Conservation (phyloP, 2,797 vertebrate genomes). For the Rhabdomys pumilio region DNA sequence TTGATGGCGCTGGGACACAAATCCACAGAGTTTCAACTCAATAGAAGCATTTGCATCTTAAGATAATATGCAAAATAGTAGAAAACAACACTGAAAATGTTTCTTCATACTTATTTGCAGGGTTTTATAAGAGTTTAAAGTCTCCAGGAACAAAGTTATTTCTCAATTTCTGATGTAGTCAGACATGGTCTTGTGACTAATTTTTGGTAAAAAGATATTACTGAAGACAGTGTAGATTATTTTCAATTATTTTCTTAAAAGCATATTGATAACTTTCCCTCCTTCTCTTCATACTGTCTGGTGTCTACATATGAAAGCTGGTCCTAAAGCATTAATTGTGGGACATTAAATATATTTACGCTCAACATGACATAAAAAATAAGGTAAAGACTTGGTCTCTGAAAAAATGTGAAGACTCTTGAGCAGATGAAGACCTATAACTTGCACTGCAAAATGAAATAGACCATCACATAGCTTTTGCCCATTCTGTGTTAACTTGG, state of each 20-base stretch:
- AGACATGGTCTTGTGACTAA: not conserved
- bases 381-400: not conserved
- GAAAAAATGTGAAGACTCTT: not conserved
- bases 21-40: constrained; percentile 13
- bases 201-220: not conserved
- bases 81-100: not conserved
- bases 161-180: not conserved
- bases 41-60: not conserved
- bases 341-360: not conserved
- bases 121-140: not conserved
- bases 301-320: not conserved
- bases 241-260: not conserved
- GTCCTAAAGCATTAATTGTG: not conserved
- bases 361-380: not conserved
- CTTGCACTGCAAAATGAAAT: not conserved
- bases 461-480: not conserved
- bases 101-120: not conserved
- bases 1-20: not conserved
- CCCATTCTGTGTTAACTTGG: not conserved
- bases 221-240: not conserved
- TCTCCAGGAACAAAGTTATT: not conserved
- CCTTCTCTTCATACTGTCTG: not conserved
- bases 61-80: not conserved
- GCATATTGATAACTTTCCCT: not conserved
- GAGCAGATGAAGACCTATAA: not conserved